These are phyloP conservation scores for Ptycholaimellus sp. DNA, from an alignment of 2,888 invertebrate species.

Conservation along the genomic window DNA sequence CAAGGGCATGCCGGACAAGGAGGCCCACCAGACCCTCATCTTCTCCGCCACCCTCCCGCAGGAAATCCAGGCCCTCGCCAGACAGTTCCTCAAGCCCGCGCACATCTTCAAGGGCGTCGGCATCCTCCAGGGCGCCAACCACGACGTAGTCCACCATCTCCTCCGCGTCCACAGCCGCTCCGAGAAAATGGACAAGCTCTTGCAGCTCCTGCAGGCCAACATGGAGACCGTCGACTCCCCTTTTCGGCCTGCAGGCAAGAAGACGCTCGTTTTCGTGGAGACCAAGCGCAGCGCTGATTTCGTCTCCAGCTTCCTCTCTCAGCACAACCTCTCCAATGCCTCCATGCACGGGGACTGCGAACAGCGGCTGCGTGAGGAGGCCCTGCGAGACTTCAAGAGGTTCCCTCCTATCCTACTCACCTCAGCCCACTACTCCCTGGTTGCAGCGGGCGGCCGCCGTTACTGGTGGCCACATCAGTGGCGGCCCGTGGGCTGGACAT, in stretches of 20 bases:
- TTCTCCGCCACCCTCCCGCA: slow-evolving; percentile 47
- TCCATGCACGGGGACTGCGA: slow-evolving; percentile 57
- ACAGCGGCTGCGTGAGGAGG: slow-evolving; percentile 46
- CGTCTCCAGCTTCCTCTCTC: slow-evolving; percentile 53
- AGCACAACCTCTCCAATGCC: slow-evolving; percentile 44
- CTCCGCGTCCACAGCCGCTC: too few relatives aligned
- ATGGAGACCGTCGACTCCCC: slow-evolving; percentile 9
- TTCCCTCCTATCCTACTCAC: too few relatives aligned
- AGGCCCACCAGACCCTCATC: too few relatives aligned
- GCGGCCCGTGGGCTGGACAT: slow-evolving; percentile 49
- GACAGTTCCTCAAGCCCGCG: slow-evolving; percentile 41
- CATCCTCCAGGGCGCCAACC: slow-evolving; percentile 68
- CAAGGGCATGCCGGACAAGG: slow-evolving; percentile 5
- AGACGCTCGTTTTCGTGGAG: slow-evolving; percentile 57
- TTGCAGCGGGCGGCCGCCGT: too few relatives aligned
- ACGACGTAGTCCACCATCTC: slow-evolving; percentile 61
- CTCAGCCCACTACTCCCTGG: too few relatives aligned
- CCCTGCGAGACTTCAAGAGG: slow-evolving; percentile 52
- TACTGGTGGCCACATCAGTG: slow-evolving; percentile 70
- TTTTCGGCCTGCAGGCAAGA: too few relatives aligned
- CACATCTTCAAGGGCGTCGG: slow-evolving; percentile 71
- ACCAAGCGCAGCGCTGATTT: slow-evolving; percentile 71
- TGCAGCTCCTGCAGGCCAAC: slow-evolving; percentile 38
- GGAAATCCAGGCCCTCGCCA: slow-evolving; percentile 50
- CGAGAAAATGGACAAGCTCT: slow-evolving; percentile 49